Conservation (phyloP, 2,888 invertebrate genomes). For the Epistrophella euchroma region DNA sequence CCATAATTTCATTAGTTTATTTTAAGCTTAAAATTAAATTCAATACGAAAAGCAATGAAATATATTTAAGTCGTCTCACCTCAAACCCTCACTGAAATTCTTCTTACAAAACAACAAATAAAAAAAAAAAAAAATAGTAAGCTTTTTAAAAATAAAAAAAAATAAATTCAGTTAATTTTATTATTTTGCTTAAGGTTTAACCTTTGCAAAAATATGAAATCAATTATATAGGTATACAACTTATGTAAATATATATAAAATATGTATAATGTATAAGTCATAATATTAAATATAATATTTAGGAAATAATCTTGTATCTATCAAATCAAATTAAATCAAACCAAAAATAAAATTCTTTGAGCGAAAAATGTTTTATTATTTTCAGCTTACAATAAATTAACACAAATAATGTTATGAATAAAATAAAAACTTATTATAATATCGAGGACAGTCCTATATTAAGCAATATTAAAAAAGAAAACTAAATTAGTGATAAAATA, state of each 20-base stretch:
- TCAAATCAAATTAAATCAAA: slow-evolving; percentile 23
- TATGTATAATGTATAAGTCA: slow-evolving; percentile 53
- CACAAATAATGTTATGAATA: slow-evolving; percentile 40
- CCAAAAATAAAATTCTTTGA: slow-evolving; percentile 31
- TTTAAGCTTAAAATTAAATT: slow-evolving; percentile 27
- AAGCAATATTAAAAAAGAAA: slow-evolving; percentile 67
- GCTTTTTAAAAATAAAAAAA: slow-evolving; percentile 25
- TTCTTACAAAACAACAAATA: slow-evolving; percentile 68
- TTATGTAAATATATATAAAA: slow-evolving; percentile 70
- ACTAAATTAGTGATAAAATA: slow-evolving; percentile 66
- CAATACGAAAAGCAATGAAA: slow-evolving; percentile 41
- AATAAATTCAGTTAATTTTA: slow-evolving; percentile 29
- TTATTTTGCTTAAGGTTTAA: slow-evolving; percentile 66
- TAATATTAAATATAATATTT: slow-evolving; percentile 23
- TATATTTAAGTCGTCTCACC: slow-evolving; percentile 76
- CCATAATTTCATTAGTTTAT: slow-evolving; percentile 44
- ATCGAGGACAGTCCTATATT: slow-evolving; percentile 69
- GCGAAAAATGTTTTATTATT: slow-evolving; percentile 63
- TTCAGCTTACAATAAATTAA: slow-evolving; percentile 56
- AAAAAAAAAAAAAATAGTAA: slow-evolving; percentile 24
- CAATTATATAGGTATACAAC: slow-evolving; percentile 64
- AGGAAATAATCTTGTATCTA: slow-evolving; percentile 56
- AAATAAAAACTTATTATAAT: slow-evolving; percentile 44
- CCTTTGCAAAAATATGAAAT: slow-evolving; percentile 54
- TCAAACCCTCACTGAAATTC: slow-evolving; percentile 79